Evolutionary conservation across 1,140 invertebrate species (phyloP), one percentile per base, ranked within the genome.

Genomic region (Drosophila santomea): DNA sequence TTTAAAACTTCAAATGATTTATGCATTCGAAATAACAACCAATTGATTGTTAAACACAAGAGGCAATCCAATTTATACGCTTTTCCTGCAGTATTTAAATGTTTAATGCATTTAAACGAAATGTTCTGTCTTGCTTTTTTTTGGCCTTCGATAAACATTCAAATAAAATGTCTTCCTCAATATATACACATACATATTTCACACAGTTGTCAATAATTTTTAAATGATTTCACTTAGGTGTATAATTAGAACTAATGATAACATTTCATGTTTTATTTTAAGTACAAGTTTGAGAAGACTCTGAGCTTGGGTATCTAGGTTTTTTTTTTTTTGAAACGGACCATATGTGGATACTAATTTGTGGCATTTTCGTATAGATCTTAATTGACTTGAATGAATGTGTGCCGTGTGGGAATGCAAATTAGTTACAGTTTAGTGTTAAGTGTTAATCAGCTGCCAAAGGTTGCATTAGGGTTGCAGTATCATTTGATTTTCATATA

Each of bases 161-260:
- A 62, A 79, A 74, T 45, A 69, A 81, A 62, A 66, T 68, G 48
- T 51, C 47, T 50, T 52, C 59, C 66, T 75, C 80, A 66, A 57
- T 90, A 89, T 90, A 85, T 89, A 89, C 85, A 89, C 77, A 78
- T 80, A 76, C 43, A 89, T 61, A 69, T 54, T 74, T 52, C 23
- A 48, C 51, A 57, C 15, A 57, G 55, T 25, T 45, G 60, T 78
- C 67, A 78, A 81, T 64, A 59, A 55, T 52, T 55, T 69, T 62
- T 17, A 72, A 59, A 85, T 59, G 74, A 74, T 77, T 71, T 75
- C 41, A 68, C 84, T 88, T 88, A 89, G 79, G 69, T 64, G 68
- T 90, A 89, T 38, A 90, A 89, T 56, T 90, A 80, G 77, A 90
- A 85, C 84, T 89, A 89, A 90, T 89, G 84, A 89, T 89, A 89